Percentiles rank a stretch among this genome's conserved stretches.
phyloP scores from a whole-genome alignment of 2,888 invertebrate species.

The Parnassius mnemosyne region DNA sequence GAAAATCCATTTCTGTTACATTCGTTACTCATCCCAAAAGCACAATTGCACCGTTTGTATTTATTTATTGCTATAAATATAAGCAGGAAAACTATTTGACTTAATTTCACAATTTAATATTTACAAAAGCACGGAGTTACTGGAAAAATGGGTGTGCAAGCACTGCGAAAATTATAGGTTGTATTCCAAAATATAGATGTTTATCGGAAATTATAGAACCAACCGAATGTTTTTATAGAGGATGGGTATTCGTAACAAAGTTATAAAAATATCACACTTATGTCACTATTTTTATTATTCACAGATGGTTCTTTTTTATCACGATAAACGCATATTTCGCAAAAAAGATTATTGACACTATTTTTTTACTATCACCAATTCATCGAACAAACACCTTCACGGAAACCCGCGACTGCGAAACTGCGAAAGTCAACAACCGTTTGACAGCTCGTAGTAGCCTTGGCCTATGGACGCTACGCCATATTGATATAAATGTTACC shows the following conservation, averaged over 20 bases:
- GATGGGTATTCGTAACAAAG: conserved; percentile 3
- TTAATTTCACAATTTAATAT: conserved; percentile 18
- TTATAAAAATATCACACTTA: conserved; percentile 10
- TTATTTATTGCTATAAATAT: conserved; percentile 8
- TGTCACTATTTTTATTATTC: conserved; percentile 9
- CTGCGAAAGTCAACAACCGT: conserved; percentile 71
- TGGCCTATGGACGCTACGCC: conserved; percentile 46
- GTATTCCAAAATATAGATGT: conserved; percentile 16
- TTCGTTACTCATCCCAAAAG: conserved; percentile 9
- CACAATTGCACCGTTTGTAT: conserved; percentile 17
- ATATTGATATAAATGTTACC: conserved; percentile 42
- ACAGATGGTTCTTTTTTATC: conserved; percentile 9
- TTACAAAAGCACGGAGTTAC: conserved; percentile 11
- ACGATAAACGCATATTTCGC: conserved; percentile 20
- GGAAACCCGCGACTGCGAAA: conserved; percentile 2
- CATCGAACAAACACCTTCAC: conserved; percentile 19
- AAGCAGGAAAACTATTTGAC: background rate
- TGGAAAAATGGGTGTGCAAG: background rate
- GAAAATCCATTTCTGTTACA: conserved; percentile 44
- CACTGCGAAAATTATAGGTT: conserved; percentile 16
- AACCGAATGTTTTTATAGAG: background rate
- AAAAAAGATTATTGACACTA: conserved; percentile 33
- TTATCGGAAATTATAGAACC: conserved; percentile 4
- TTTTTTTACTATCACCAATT: conserved; percentile 28
- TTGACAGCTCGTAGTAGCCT: conserved; percentile 53